Base-by-base conservation (phyloP, 2,113 vertebrate genomes). In the Zosterops lateralis region DNA sequence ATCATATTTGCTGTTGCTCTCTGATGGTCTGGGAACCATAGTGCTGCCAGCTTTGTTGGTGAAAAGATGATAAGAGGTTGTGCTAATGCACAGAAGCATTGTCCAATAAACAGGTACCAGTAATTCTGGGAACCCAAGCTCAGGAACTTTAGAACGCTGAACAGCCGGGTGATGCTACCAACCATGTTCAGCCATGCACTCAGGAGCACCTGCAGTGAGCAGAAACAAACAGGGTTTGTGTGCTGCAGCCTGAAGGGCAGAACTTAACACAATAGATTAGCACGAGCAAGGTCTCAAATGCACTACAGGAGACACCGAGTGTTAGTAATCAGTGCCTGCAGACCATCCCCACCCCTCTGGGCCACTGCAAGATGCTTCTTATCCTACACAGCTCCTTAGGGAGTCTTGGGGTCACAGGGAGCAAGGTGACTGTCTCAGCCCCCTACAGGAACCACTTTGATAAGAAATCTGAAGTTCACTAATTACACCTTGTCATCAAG, bases 11-110 rank as follows among this genome's bases (percentile, higher is more conserved):
- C 99, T 1, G 98, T 99, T 12, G 98, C 98, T 40, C 99, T 97
- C 95, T 99, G 99, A 79, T 99, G 96, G 48, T 99, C 98, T 1
- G 99, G 99, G 92, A 99, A 99, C 99, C 99, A 99, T 28, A 99
- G 84, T 1, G 99, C 98, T 10, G 99, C 99, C 94, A 99, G 86
- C 93, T 99, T 99, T 76, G 99, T 99, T 1, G 99, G 99, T 72
- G 98, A 96, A 96, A 99, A 99, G 80, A 99, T 90, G 81, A 99
- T 97, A 95, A 99, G 98, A 6, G 98, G 98, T 97, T 99, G 99
- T 56, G 99, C 99, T 71, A 98, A 29, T 7, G 98, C 98, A 26
- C 98, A 98, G 18, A 99, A 75, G 25, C 97, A 98, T 92, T 99
- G 99, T 6, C 99, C 99, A 21, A 82, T 5, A 97, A 99, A 97